A percentile compares a stretch with the other conserved stretches of the same genome.
Conservation (phyloP, 2,888 invertebrate species). For the Andrena praecox region DNA sequence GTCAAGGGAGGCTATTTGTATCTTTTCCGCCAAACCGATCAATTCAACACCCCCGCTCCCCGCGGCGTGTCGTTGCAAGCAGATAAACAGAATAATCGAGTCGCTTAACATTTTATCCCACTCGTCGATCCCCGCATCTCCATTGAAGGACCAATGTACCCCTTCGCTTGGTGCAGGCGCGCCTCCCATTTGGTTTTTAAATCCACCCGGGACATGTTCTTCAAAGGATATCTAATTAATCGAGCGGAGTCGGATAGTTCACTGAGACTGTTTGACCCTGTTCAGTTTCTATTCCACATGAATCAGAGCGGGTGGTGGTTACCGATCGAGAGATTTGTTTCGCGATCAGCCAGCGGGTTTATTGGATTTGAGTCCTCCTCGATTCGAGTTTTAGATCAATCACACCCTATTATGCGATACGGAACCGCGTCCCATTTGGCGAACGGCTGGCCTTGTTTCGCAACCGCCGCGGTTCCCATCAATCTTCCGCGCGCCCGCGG, state of each 20-base stretch:
- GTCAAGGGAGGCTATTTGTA: neutral
- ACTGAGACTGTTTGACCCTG: too few relatives aligned
- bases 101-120: neutral
- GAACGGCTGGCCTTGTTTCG: slow-evolving; percentile 1
- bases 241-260: too few relatives aligned
- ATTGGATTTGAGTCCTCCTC: neutral
- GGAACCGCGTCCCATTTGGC: neutral
- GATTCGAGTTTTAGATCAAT: neutral
- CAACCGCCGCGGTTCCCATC: neutral
- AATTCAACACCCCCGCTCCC: neutral
- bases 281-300: too few relatives aligned
- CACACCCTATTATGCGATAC: neutral
- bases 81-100: slow-evolving; percentile 26
- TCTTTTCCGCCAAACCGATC: neutral
- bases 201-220: too few relatives aligned
- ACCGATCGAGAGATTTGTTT: neutral
- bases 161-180: too few relatives aligned
- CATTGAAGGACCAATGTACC: too few relatives aligned
- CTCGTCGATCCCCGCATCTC: neutral
- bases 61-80: neutral
- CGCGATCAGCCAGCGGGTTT: neutral
- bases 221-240: too few relatives aligned
- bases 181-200: too few relatives aligned
- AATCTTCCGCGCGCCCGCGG: neutral
- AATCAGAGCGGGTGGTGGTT: neutral